Evolutionary conservation across 2,888 invertebrate genomes (phyloP).

Genomic region (Andrena marginata): DNA sequence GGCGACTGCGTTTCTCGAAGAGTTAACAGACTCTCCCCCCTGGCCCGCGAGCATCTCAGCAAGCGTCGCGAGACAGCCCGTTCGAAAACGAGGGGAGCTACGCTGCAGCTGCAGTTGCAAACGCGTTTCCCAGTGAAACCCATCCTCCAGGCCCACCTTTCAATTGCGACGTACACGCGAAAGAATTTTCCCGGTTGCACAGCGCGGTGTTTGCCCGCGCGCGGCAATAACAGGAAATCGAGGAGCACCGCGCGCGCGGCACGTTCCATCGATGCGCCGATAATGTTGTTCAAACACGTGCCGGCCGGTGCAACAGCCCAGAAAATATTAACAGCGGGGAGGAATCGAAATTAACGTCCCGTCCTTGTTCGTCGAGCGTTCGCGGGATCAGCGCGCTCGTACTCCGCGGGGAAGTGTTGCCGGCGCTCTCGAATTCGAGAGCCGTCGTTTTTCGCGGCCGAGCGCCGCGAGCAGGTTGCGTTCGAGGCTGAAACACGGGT

Average conservation of each 20-base stretch:
- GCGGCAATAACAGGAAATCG: slow-evolving; percentile 31
- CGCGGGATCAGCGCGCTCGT: slow-evolving; percentile 8
- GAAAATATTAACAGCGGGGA: slow-evolving; percentile 40
- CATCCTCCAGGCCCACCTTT: slow-evolving; percentile 2
- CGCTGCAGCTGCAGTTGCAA: neutral
- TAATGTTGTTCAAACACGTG: slow-evolving; percentile 56
- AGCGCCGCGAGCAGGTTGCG: slow-evolving; percentile 16
- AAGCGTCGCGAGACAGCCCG: too few species aligned
- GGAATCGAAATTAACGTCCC: slow-evolving; percentile 48
- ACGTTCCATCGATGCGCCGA: slow-evolving; percentile 40
- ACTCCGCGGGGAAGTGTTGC: neutral
- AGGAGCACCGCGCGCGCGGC: slow-evolving; percentile 21
- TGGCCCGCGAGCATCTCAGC: too few species aligned
- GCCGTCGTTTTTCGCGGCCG: slow-evolving; percentile 3
- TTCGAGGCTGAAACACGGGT: slow-evolving; percentile 47
- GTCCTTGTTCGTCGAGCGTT: neutral
- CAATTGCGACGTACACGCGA: slow-evolving; percentile 12
- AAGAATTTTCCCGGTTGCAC: slow-evolving; percentile 1
- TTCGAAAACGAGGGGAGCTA: too few species aligned
- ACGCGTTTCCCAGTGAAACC: neutral
- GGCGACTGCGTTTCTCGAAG: neutral
- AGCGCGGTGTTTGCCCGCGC: slow-evolving; percentile 16
- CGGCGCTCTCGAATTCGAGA: slow-evolving; percentile 18
- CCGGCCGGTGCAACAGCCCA: slow-evolving; percentile 22
- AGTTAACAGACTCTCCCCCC: too few species aligned